phyloP scores from a whole-genome alignment of 2,797 vertebrate species.

The Scleropages formosus region DNA sequence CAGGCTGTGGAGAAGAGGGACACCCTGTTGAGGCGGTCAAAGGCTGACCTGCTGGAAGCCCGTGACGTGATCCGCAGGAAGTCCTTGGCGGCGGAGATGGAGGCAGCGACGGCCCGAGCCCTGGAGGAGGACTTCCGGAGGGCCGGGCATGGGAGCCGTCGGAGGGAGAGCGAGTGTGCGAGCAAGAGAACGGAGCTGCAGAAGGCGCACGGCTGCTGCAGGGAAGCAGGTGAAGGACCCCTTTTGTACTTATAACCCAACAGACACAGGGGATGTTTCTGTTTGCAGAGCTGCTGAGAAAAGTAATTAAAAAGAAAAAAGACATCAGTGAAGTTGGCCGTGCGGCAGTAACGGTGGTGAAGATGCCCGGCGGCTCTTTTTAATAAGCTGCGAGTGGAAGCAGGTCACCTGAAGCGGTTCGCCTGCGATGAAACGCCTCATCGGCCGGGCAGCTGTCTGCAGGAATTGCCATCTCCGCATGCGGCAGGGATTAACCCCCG shows the following conservation, averaged over 20 bases:
- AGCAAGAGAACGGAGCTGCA: conserved; percentile 33
- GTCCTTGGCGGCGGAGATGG: conserved; percentile 53
- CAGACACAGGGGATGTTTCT: background rate
- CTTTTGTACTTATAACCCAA: no score
- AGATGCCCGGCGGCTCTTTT: no score
- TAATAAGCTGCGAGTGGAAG: no score
- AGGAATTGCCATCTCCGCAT: no score
- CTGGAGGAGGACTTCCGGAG: conserved; percentile 51
- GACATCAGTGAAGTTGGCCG: background rate
- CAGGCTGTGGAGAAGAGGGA: conserved; percentile 64
- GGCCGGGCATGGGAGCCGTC: conserved; percentile 47
- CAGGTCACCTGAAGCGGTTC: conserved; percentile 13
- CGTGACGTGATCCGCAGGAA: conserved; percentile 50
- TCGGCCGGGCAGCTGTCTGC: conserved; percentile 16
- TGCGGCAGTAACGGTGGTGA: background rate
- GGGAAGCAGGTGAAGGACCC: conserved; percentile 11
- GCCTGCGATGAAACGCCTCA: conserved; percentile 32
- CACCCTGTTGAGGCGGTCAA: conserved; percentile 52
- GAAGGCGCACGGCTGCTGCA: conserved; percentile 48
- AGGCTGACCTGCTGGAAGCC: conserved; percentile 60
- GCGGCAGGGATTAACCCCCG: no score
- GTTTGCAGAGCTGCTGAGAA: background rate
- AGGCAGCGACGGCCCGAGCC: conserved; percentile 36
- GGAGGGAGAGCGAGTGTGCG: conserved; percentile 45
- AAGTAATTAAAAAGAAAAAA: background rate